Conservation (phyloP, 2,113 vertebrate genomes). For the Mionectes macconnelli region DNA sequence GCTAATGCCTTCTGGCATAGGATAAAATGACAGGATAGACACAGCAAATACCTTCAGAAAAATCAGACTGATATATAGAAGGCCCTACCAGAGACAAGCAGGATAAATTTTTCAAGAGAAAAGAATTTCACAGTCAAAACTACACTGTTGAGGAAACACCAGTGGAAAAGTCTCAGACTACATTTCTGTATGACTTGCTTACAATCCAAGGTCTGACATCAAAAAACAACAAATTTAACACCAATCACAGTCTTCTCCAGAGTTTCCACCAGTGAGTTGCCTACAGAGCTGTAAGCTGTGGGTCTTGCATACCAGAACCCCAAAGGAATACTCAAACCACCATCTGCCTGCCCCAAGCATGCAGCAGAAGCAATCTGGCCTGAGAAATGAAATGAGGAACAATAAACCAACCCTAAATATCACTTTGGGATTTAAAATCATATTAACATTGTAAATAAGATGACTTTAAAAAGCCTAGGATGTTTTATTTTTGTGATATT, state of each 20-base stretch:
- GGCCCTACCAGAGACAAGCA: neutral
- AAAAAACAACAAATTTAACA: neutral
- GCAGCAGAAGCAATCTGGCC: neutral
- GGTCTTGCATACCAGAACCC: neutral
- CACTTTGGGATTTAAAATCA: neutral
- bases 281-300: neutral
- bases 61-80: neutral
- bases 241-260: neutral
- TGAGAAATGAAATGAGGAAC: neutral
- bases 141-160: neutral
- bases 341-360: neutral
- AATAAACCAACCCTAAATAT: neutral
- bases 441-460: neutral
- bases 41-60: neutral
- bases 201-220: neutral
- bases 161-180: neutral
- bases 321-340: neutral
- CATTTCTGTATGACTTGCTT: neutral
- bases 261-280: neutral
- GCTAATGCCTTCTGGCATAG: neutral
- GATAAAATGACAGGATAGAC: neutral
- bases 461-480: neutral
- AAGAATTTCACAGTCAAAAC: neutral
- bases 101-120: neutral
- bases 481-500: neutral